A percentile compares a stretch with the other conserved stretches of the same genome.
These are phyloP conservation scores for Anastrepha ludens DNA, from an alignment of 1,140 invertebrate species.

Conservation along the genomic window DNA sequence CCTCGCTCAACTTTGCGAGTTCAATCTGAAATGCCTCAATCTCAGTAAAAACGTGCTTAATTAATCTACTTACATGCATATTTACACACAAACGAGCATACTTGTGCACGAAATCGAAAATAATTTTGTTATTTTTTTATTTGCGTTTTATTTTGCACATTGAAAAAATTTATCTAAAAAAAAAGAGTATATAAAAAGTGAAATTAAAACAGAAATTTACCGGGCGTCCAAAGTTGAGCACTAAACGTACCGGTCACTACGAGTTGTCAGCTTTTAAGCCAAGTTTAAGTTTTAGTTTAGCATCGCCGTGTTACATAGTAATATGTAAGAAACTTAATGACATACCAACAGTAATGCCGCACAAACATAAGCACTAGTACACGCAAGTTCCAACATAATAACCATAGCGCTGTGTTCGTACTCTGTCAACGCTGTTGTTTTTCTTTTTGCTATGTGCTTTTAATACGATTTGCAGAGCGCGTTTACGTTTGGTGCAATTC, in stretches of 20 bases:
- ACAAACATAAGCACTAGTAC: too few relatives aligned
- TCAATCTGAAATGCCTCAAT: conserved; percentile 21
- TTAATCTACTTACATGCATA: neutral
- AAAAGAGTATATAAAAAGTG: conserved; percentile 2
- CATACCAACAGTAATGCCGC: too few relatives aligned
- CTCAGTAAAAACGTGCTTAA: conserved; percentile 15
- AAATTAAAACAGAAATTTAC: conserved; percentile 7
- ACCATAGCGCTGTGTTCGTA: neutral
- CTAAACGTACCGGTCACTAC: conserved; percentile 14
- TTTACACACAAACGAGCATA: neutral
- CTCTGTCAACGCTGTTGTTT: neutral
- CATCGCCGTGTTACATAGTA: neutral
- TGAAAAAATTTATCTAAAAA: neutral
- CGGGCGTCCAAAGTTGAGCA: neutral
- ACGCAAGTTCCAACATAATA: neutral
- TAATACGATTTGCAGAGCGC: neutral
- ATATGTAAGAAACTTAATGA: too few relatives aligned
- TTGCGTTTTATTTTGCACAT: neutral
- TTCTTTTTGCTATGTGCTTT: neutral
- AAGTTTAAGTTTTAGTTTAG: neutral
- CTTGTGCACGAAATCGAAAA: neutral
- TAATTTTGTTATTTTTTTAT: neutral
- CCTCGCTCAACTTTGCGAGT: neutral
- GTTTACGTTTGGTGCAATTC: neutral
- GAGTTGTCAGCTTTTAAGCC: neutral